These are phyloP conservation scores for Dione juno DNA, from an alignment of 2,888 invertebrate genomes.

Conservation along the genomic window DNA sequence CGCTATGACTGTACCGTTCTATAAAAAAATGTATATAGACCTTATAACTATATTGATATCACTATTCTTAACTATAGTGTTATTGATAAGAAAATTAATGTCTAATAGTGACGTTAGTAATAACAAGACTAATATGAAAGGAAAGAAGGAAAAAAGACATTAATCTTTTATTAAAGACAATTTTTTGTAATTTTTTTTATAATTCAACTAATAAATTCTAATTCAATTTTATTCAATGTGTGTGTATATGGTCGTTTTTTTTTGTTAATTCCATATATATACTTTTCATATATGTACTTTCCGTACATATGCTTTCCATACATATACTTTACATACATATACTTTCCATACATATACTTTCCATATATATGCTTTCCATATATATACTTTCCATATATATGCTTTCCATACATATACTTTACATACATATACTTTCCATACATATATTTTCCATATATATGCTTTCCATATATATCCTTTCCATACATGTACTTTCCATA, in stretches of 20 bases:
- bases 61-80: neutral
- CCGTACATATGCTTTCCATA: no score
- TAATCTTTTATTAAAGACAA: neutral
- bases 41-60: neutral
- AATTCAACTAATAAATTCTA: conserved; percentile 4
- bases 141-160: conserved; percentile 2
- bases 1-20: neutral
- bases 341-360: no score
- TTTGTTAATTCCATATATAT: neutral
- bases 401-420: no score
- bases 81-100: neutral
- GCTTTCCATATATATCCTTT: no score
- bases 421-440: no score
- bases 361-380: no score
- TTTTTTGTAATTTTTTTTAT: neutral
- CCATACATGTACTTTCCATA: no score
- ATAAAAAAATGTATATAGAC: conserved; percentile 7
- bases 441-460: no score
- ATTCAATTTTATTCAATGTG: neutral
- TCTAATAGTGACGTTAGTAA: neutral
- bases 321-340: no score
- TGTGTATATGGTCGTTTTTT: neutral
- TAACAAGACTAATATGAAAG: neutral
- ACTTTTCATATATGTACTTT: no score
- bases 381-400: no score